These are phyloP conservation scores for Drosophila aldrichi DNA, from an alignment of 2,888 invertebrate genomes.

Conservation along the genomic window DNA sequence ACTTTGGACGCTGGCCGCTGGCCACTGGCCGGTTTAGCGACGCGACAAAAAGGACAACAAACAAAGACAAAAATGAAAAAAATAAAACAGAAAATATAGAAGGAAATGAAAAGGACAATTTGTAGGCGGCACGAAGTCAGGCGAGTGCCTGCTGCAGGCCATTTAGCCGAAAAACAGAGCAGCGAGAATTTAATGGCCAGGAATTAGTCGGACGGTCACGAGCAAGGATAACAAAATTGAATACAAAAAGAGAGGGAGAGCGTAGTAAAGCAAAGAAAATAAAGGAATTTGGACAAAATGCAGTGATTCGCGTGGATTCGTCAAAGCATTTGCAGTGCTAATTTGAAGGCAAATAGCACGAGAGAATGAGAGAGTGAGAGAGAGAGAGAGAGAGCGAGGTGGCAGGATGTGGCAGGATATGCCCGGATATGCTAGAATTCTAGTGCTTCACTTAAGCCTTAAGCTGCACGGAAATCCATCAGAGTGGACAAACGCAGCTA, in stretches of 20 bases:
- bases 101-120: slow-evolving; percentile 57
- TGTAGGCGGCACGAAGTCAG: slow-evolving; percentile 53
- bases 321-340: slow-evolving; percentile 9
- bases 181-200: slow-evolving; percentile 72
- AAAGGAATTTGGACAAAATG: slow-evolving; percentile 2
- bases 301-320: slow-evolving; percentile 2
- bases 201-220: slow-evolving; percentile 53
- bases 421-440: slow-evolving; percentile 3
- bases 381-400: background rate
- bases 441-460: slow-evolving; percentile 10
- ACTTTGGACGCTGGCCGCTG: slow-evolving; percentile 50
- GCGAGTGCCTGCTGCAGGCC: slow-evolving; percentile 42
- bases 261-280: background rate
- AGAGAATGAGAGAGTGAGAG: background rate
- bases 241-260: slow-evolving; percentile 20
- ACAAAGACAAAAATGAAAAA: slow-evolving; percentile 22
- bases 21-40: slow-evolving; percentile 48
- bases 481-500: slow-evolving; percentile 25
- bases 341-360: slow-evolving; percentile 6
- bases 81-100: slow-evolving; percentile 4
- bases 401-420: background rate
- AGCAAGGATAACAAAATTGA: slow-evolving; percentile 52
- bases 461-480: slow-evolving; percentile 24
- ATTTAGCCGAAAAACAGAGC: slow-evolving; percentile 67
- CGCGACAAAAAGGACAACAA: slow-evolving; percentile 31